phyloP scores from a whole-genome alignment of 2,113 vertebrate species.

The Lepisosteus oculatus region DNA sequence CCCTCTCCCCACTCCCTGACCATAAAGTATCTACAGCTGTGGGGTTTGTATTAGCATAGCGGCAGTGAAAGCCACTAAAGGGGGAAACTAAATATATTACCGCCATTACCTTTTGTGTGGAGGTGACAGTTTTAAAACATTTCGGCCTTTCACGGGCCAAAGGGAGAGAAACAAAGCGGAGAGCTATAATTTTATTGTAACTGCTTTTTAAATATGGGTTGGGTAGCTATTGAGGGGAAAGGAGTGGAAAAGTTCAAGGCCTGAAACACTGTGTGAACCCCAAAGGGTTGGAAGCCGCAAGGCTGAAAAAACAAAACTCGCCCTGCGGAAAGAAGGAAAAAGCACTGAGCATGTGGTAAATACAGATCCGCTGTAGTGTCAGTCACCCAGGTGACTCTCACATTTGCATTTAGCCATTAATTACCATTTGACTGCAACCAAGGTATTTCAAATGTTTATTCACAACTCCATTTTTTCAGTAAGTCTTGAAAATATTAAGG shows the following conservation, averaged over 20 bases:
- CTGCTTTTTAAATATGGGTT: constrained; percentile 83
- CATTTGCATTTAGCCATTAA: too few species aligned
- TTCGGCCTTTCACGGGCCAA: constrained; percentile 71
- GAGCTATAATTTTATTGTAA: constrained; percentile 77
- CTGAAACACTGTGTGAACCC: constrained; percentile 30
- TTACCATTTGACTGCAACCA: too few species aligned
- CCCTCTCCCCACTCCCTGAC: constrained; percentile 53
- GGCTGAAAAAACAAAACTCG: background rate
- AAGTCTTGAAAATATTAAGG: too few species aligned
- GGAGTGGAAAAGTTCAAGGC: constrained; percentile 54
- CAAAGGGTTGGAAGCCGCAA: background rate
- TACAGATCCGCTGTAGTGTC: too few species aligned
- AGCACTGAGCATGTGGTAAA: too few species aligned
- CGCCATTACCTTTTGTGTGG: constrained; percentile 81
- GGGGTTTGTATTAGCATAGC: constrained; percentile 84
- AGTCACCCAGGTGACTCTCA: too few species aligned
- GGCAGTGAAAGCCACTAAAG: constrained; percentile 59
- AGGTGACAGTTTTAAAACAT: constrained; percentile 87
- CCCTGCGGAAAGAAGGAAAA: too few species aligned
- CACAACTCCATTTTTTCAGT: too few species aligned
- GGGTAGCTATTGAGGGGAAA: constrained; percentile 48
- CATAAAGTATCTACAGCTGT: constrained; percentile 96
- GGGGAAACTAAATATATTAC: constrained; percentile 79
- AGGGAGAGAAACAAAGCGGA: constrained; percentile 62
- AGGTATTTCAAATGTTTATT: too few species aligned